Conservation (phyloP, 2,113 vertebrate species). For the Tylochromis polylepis region DNA sequence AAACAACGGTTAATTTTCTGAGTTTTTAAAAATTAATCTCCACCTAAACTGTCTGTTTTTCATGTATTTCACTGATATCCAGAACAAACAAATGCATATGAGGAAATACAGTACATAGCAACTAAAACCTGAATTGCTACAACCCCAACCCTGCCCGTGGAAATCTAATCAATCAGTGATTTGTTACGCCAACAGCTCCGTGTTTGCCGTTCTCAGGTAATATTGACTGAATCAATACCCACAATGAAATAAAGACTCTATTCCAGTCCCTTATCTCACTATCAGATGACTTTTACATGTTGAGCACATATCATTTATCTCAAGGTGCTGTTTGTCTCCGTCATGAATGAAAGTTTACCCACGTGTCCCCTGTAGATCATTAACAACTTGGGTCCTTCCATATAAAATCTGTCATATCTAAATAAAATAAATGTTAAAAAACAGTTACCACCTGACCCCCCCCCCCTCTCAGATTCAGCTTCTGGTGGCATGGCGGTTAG, state of each 20-base stretch:
- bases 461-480: background rate
- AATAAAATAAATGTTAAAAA: background rate
- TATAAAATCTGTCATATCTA: background rate
- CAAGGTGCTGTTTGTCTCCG: background rate
- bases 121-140: background rate
- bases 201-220: constrained; percentile 47
- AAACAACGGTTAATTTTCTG: background rate
- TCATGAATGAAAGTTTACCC: background rate
- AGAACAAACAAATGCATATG: background rate
- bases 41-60: background rate
- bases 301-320: constrained; percentile 37
- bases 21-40: background rate
- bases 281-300: constrained; percentile 55
- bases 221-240: constrained; percentile 51
- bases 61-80: background rate
- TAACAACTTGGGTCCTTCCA: background rate
- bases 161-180: constrained; percentile 35
- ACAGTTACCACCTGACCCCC: background rate
- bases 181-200: constrained; percentile 6
- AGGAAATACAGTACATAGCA: background rate
- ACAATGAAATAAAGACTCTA: background rate
- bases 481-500: too few species aligned
- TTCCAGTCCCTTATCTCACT: constrained; percentile 31
- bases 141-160: background rate
- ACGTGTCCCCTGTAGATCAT: background rate